Percentiles rank a stretch among this genome's conserved stretches.
These are phyloP conservation scores for human DNA, from an alignment of 2,113 vertebrate species.

Conservation along the genomic window DNA sequence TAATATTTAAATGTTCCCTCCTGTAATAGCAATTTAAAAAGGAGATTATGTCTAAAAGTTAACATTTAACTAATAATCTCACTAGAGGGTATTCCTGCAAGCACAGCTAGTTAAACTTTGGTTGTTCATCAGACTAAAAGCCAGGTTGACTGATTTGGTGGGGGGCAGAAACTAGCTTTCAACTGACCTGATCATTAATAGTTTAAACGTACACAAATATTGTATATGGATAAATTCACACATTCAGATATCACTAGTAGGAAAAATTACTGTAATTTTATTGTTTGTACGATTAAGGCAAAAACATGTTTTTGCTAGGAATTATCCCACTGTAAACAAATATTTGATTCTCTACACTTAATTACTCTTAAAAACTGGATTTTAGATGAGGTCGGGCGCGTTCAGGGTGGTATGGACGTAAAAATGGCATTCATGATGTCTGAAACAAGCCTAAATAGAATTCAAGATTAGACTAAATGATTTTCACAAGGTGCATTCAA, in stretches of 20 bases:
- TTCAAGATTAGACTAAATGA: conserved; percentile 1
- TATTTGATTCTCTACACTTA: not conserved
- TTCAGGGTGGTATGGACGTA: not conserved
- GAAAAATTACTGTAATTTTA: not conserved
- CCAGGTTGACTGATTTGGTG: not conserved
- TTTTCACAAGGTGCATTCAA: not conserved
- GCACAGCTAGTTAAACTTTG: not conserved
- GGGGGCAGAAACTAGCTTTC: not conserved
- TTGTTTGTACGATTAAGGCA: not conserved
- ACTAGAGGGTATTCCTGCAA: not conserved
- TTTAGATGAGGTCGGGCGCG: too few relatives aligned
- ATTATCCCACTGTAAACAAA: not conserved
- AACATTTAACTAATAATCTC: not conserved
- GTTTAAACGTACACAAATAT: not conserved
- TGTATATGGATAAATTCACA: not conserved
- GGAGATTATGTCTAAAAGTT: not conserved
- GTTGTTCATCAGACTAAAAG: not conserved
- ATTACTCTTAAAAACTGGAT: not conserved
- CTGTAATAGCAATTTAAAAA: not conserved
- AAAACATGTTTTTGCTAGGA: not conserved
- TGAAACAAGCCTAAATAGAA: conserved; percentile 18
- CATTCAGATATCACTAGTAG: not conserved
- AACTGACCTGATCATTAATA: not conserved
- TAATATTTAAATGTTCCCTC: not conserved
- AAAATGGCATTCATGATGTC: not conserved